Evolutionary conservation across 2,888 invertebrate genomes (phyloP).

Genomic region (Balanococcus diminutus): DNA sequence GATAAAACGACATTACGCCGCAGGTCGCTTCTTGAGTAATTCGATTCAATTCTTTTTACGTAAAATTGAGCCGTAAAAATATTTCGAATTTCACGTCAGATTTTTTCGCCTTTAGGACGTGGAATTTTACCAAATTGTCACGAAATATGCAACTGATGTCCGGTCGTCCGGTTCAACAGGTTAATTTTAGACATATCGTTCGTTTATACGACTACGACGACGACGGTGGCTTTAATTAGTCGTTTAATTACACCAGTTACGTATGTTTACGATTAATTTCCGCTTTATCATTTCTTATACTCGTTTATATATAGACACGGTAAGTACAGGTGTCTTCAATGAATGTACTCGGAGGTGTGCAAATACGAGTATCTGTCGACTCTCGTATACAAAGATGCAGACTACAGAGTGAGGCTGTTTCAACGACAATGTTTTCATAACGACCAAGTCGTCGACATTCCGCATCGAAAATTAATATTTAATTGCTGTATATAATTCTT

Average conservation of each 20-base stretch:
- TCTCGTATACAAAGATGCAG: too few species aligned
- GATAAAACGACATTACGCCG: too few species aligned
- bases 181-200: neutral
- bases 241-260: neutral
- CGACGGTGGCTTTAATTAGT: neutral
- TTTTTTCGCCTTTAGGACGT: neutral
- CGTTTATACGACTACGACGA: neutral
- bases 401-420: neutral
- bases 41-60: too few species aligned
- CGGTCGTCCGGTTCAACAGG: neutral
- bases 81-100: neutral
- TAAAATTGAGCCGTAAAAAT: neutral
- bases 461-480: conserved; percentile 13
- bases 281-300: neutral
- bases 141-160: neutral
- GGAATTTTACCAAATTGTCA: neutral
- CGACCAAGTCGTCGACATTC: neutral
- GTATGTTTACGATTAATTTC: neutral
- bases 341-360: neutral
- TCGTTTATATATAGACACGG: too few species aligned
- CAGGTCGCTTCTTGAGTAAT: too few species aligned
- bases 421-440: neutral
- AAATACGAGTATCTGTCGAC: too few species aligned
- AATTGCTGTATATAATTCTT: conserved; percentile 8
- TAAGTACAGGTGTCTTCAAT: neutral